These are phyloP conservation scores for Hydrolagus affinis DNA, from an alignment of 2,113 vertebrate genomes.

Conservation along the genomic window DNA sequence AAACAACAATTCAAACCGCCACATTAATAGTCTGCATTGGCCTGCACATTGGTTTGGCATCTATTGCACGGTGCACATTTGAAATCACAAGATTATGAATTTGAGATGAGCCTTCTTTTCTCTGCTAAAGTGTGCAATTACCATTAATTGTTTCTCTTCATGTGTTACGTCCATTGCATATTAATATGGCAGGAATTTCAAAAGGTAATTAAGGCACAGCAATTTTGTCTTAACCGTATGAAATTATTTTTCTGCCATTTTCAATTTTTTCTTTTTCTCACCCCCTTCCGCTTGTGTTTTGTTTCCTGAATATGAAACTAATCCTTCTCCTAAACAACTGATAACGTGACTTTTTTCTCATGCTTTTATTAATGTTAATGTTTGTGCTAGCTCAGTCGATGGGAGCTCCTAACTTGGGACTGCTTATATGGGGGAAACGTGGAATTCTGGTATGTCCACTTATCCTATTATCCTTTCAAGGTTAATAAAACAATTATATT, in stretches of 20 bases:
- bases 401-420: too few relatives aligned
- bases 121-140: background rate
- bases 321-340: background rate
- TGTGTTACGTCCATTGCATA: background rate
- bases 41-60: too few relatives aligned
- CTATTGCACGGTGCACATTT: background rate
- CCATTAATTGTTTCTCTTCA: background rate
- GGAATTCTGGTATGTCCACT: too few relatives aligned
- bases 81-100: background rate
- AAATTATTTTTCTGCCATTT: background rate
- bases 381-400: too few relatives aligned
- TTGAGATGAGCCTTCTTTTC: too few relatives aligned
- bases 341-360: background rate
- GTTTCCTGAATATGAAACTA: background rate
- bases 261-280: background rate
- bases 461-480: too few relatives aligned
- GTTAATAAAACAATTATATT: too few relatives aligned
- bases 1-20: background rate
- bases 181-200: slow-evolving; percentile 4
- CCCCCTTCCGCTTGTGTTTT: background rate
- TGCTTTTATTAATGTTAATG: background rate
- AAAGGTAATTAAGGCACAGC: background rate
- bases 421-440: too few relatives aligned
- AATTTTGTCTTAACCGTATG: background rate
- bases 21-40: background rate